Evolutionary conservation across 2,888 invertebrate genomes (phyloP), one percentile per base, ranked within the genome.

Genomic region (Axea sp.): DNA sequence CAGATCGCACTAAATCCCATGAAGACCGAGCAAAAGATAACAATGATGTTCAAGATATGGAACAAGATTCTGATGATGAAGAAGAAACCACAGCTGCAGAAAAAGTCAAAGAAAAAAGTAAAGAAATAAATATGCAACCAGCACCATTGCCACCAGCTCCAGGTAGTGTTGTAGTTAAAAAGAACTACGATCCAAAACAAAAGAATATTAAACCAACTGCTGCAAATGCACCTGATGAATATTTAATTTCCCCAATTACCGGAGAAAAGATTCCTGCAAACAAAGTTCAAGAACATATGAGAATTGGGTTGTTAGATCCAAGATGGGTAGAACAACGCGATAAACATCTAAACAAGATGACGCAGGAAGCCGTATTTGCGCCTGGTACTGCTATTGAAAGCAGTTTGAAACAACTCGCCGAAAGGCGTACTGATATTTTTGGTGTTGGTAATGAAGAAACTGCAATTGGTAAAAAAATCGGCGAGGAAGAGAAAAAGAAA

Each of bases 371-470:
- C 1, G 94, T 95, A 0, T 94, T 92, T 80, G 93, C 93, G 0
- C 91, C 91, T 49, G 93, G 92, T 82, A 88, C 96, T 15, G 96
- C 97, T n/a, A 98, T 99, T 82, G 97, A 98, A 85, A 96, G 96
- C 30, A 97, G 96, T 84, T 92, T 99, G 84, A 97, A 97, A 87
- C 94, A 96, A 85, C 90, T 99, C 82, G 99, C 99, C 0, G 99
- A 99, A 87, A 92, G 99, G 78, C 97, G 99, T 93, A 99, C 99
- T 0, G 99, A 99, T 91, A 99, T 99, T 88, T 99, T 99, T 89
- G 99, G 99, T 89, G 96, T 97, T 73, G 99, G 99, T 64, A 96
- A 96, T 87, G 98, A 99, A 88, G 99, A 99, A 90, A 98, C 99
- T 0, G 96, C 96, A 14, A 99, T 99, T 86, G 99, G 99, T 90